Base-by-base conservation (phyloP, 2,113 vertebrate genomes). In the Phaethornis superciliosus region DNA sequence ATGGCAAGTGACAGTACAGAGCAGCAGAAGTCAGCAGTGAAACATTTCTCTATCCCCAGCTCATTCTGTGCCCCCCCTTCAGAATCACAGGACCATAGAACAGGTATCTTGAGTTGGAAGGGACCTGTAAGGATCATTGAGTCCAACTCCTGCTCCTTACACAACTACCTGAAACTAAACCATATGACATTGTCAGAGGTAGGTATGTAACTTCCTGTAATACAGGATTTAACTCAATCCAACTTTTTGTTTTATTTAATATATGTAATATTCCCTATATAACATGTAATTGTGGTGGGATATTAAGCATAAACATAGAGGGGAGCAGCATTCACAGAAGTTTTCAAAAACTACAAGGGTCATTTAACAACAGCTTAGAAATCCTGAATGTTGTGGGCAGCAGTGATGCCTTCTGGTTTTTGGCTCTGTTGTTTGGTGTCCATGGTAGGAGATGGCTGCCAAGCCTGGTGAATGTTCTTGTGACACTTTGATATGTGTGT, bases 171-270 rank as follows among this genome's bases (percentile, higher is more conserved):
- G 32, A 84, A 94, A 70, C 26, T 24, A 60, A 92, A 32, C 74
- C 37, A 10, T 6, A 40, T 9, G 63, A 28, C 52, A 62, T 33
- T 0, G 0, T 18, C 9, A 1, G 26, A 7, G 5, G n/a, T 46
- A 26, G 14, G 33, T 14, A 10, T 20, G 17, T 62, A 67, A 35
- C 46, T 76, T 80, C 35, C 46, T 60, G 35, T 42, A 65, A 19
- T 30, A 27, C 12, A 44, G 44, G 71, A 56, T 69, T 88, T 60
- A 72, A 52, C 46, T 62, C 76, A 33, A 15, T 52, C 40, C 59
- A 76, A 3, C 30, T 68, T 32, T 23, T 90, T 90, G 16, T 64
- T 85, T 70, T 70, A 51, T 65, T 84, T 69, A 72, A 10, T 26
- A 52, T 55, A 30, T 33, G 44, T n/a, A 62, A 8, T 33, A 26